phyloP scores from a whole-genome alignment of 2,113 vertebrate species.

The Orientallactaga bullata region DNA sequence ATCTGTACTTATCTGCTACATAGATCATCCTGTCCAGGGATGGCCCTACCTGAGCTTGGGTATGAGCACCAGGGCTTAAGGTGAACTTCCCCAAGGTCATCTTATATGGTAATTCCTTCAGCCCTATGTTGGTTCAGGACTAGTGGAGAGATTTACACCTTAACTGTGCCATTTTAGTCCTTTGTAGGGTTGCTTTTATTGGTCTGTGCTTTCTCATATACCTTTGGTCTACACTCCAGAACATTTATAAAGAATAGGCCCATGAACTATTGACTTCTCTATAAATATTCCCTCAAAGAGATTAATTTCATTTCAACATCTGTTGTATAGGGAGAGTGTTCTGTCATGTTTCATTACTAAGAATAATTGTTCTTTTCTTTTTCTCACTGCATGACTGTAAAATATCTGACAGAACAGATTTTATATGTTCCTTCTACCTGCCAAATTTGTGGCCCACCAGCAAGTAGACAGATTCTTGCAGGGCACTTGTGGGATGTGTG shows the following conservation, averaged over 20 bases:
- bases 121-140: not conserved
- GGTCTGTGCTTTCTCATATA: not conserved
- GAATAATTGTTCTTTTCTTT: not conserved
- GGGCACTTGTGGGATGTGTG: not conserved
- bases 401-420: not conserved
- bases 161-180: slow-evolving; percentile 4
- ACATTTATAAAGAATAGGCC: slow-evolving; percentile 53
- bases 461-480: not conserved
- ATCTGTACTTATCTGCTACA: not conserved
- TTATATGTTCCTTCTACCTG: slow-evolving; percentile 32
- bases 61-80: not conserved
- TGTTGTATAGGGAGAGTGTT: slow-evolving; percentile 24
- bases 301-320: slow-evolving; percentile 64
- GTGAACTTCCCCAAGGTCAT: not conserved
- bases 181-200: slow-evolving; percentile 50
- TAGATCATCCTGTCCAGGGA: not conserved
- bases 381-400: not conserved
- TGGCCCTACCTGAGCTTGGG: not conserved
- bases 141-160: slow-evolving; percentile 30
- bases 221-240: slow-evolving; percentile 37
- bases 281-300: slow-evolving; percentile 43
- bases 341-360: no score
- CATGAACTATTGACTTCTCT: slow-evolving; percentile 52
- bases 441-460: not conserved
- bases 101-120: not conserved